These are phyloP conservation scores for Acanthisitta chloris DNA, from an alignment of 2,113 vertebrate genomes.

Conservation along the genomic window DNA sequence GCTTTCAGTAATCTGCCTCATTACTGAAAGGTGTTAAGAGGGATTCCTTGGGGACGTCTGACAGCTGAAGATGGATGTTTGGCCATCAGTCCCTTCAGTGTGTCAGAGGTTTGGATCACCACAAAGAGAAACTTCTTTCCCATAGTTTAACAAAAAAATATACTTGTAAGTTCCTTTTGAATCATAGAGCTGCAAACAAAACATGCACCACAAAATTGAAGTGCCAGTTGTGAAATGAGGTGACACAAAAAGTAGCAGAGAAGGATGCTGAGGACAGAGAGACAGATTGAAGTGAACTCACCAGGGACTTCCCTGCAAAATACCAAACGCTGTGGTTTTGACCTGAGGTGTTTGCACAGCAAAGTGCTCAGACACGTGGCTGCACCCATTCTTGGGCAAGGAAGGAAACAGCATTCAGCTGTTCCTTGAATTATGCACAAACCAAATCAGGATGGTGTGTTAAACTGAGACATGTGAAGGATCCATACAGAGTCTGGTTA, in stretches of 20 bases:
- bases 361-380: background rate
- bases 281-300: background rate
- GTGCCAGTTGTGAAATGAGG: accelerated
- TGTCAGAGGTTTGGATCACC: background rate
- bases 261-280: background rate
- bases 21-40: background rate
- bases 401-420: background rate
- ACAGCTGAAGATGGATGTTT: background rate
- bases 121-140: background rate
- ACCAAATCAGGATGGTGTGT: background rate
- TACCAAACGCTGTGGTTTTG: background rate
- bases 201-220: background rate
- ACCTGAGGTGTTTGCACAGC: background rate
- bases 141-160: background rate
- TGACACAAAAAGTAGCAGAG: accelerated
- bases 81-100: background rate
- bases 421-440: background rate
- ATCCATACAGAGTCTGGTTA: background rate
- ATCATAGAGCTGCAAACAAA: background rate
- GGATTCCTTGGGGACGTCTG: background rate
- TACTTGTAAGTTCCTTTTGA: background rate
- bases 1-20: background rate
- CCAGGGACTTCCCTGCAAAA: background rate
- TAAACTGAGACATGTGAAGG: background rate
- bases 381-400: background rate